phyloP scores from a whole-genome alignment of 2,113 vertebrate species.

The Laterallus jamaicensis region DNA sequence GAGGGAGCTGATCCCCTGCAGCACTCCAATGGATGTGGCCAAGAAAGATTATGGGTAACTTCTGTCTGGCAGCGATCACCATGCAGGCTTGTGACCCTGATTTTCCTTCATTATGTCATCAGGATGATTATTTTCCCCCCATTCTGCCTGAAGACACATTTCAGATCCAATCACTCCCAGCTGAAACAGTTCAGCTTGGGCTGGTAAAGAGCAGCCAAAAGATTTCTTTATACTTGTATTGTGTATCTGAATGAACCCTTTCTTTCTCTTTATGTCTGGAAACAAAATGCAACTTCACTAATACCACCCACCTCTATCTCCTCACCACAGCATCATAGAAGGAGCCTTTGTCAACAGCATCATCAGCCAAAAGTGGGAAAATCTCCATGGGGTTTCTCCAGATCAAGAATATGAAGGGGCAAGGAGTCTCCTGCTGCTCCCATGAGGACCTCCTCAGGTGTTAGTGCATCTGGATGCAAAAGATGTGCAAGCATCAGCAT shows the following conservation, averaged over 20 bases:
- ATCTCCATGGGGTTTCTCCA: neutral
- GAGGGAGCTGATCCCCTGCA: neutral
- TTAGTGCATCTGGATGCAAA: neutral
- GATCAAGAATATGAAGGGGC: neutral
- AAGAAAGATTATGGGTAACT: neutral
- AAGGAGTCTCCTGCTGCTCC: neutral
- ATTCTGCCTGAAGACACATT: slow-evolving; percentile 20
- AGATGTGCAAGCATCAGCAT: accelerated
- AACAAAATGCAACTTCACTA: neutral
- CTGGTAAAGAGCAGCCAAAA: neutral
- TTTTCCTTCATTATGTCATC: slow-evolving; percentile 19
- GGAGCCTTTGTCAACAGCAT: neutral
- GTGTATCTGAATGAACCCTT: neutral
- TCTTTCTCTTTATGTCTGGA: neutral
- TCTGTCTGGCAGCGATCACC: neutral
- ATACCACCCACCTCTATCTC: neutral
- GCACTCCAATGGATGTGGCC: neutral
- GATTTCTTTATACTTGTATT: neutral
- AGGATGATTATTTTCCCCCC: neutral
- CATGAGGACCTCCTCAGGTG: neutral
- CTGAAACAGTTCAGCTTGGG: neutral
- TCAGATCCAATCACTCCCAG: neutral
- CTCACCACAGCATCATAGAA: neutral
- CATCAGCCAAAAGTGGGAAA: neutral
- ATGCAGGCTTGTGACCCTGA: neutral